These are phyloP conservation scores for Drosophila pallidifrons DNA, from an alignment of 1,140 invertebrate species.

Conservation along the genomic window DNA sequence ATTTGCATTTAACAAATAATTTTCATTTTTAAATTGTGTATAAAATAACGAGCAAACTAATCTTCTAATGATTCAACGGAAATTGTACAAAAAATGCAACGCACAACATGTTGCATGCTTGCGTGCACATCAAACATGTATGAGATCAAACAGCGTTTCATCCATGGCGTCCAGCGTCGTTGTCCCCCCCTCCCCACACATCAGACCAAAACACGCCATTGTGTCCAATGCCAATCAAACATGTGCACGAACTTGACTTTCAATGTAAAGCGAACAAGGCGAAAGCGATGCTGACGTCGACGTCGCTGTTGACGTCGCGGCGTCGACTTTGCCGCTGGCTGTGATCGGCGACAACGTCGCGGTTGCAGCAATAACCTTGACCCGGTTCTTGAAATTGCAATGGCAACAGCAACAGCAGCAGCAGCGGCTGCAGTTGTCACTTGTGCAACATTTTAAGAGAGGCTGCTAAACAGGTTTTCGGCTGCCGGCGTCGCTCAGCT, in stretches of 20 bases:
- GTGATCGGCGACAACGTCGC: constrained; percentile 41
- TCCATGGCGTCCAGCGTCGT: constrained; percentile 9
- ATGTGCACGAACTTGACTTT: constrained; percentile 81
- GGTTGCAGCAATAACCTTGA: constrained; percentile 69
- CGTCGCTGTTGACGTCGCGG: constrained; percentile 5
- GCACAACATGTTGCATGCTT: constrained; percentile 10
- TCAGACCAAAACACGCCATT: constrained; percentile 5
- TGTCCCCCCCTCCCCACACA: constrained; percentile 9
- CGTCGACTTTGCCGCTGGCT: constrained; percentile 24
- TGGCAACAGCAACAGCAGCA: constrained; percentile 49
- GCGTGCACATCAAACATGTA: constrained; percentile 32
- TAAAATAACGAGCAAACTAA: background rate
- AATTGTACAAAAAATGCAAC: background rate
- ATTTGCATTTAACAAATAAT: too few species aligned
- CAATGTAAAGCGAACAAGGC: constrained; percentile 79
- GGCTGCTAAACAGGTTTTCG: constrained; percentile 72
- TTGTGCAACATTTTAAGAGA: constrained; percentile 66
- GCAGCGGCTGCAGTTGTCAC: constrained; percentile 29
- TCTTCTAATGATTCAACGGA: background rate
- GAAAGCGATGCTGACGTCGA: constrained; percentile 57
- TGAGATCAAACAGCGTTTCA: constrained; percentile 26
- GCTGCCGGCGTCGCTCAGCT: constrained; percentile 51
- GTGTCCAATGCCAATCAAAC: constrained; percentile 56
- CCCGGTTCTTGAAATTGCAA: constrained; percentile 82
- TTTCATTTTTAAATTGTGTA: too few species aligned